Percentiles rank a stretch among this genome's conserved stretches.
phyloP scores from a whole-genome alignment of 2,113 vertebrate genomes.

The Rhagologus leucostigma region DNA sequence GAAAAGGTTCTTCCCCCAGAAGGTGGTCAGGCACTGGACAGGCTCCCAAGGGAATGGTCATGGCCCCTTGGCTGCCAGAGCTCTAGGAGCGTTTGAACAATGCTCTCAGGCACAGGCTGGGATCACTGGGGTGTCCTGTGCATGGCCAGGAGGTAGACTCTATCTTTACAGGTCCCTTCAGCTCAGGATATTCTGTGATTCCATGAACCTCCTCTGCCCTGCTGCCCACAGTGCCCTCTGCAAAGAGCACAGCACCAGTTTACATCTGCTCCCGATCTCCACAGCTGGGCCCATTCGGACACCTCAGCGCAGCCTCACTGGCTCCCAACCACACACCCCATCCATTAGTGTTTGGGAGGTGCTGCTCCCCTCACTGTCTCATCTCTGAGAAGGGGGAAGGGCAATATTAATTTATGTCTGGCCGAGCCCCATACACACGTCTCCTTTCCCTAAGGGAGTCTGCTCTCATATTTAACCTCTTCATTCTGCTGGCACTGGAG shows the following conservation, averaged over 20 bases:
- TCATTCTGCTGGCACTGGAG: conserved; percentile 15
- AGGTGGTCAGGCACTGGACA: neutral
- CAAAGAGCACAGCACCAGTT: neutral
- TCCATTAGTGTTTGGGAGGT: neutral
- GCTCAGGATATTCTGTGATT: neutral
- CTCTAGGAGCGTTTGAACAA: neutral
- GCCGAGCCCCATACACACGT: neutral
- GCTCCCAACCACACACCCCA: neutral
- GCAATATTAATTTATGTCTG: neutral
- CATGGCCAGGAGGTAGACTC: fast-evolving
- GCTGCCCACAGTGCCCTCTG: neutral
- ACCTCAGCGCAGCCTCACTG: neutral
- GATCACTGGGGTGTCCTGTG: neutral
- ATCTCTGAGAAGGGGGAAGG: neutral
- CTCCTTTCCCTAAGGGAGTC: neutral
- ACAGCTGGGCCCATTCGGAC: neutral
- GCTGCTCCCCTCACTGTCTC: neutral
- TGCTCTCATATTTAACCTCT: conserved; percentile 14
- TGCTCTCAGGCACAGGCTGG: neutral
- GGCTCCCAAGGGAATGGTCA: neutral
- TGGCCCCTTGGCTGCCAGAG: neutral
- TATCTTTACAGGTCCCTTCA: neutral
- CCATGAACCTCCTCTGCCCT: neutral
- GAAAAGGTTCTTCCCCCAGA: neutral
- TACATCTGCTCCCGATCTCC: neutral